Base-by-base conservation (phyloP, 1,140 invertebrate genomes). In the Rhopalosiphum padi region DNA sequence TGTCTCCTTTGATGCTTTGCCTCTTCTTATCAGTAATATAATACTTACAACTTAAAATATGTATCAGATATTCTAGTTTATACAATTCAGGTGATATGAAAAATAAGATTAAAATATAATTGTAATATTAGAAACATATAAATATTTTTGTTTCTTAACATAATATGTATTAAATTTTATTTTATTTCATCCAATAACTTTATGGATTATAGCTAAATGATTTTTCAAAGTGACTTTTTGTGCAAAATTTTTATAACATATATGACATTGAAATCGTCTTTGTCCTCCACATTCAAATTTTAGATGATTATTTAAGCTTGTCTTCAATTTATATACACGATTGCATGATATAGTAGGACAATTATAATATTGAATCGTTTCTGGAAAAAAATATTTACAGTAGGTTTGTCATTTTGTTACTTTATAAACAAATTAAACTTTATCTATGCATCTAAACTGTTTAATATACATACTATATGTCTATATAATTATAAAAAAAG, bases 281-380 rank as follows among this genome's bases (percentile, higher is more conserved):
- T 95, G 94, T 23, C 95, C 94, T 37, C 95, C 95, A 85, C 95
- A 95, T 94, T 95, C 95, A 43, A 86, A 35, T 87, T 51, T 94
- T 21, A 94, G 48, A 83, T 94, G 90, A 3, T 91, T 94, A 37
- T 37, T 60, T 51, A 94, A 41, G n/a, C 82, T 94, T 35, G 48
- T 35, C 37, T 87, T 91, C 3, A 87, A 60, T 60, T 91, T 94
- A 91, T 91, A 91, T 25, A 83, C 21, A 46, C 60, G 55, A 1
- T 37, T 82, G 60, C 90, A 91, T 25, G 23, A 43, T 37, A 51
- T 22, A 48, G 35, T 91, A 8, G 55, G 90, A 51, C 90, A 91
- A n/a, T 8, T 23, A 48, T 77, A 91, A 37, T 23, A 15, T 30
- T 43, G 18, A 1, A 5, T 11, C 1, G 0, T 48, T 18, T 41